Evolutionary conservation across 2,113 vertebrate species (phyloP).

Genomic region (Rattus norvegicus): GRCr8 NC_086021.1:153491501-153492000

Average conservation of each 20-base stretch:
- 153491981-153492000: neutral
- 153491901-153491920: neutral
- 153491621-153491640: neutral
- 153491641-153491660: neutral
- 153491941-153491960: neutral
- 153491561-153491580: neutral
- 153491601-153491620: neutral
- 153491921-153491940: neutral
- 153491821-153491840: neutral
- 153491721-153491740: neutral
- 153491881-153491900: neutral
- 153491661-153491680: neutral
- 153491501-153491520: neutral
- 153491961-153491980: neutral
- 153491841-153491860: rapidly evolving
- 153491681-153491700: neutral
- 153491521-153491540: neutral
- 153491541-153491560: neutral
- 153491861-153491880: neutral
- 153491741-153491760: neutral
- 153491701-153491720: neutral
- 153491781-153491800: neutral
- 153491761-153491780: neutral
- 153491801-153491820: neutral
- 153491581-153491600: neutral